Conservation (phyloP, 2,888 invertebrate species). For the Thymelicus sylvestris region DNA sequence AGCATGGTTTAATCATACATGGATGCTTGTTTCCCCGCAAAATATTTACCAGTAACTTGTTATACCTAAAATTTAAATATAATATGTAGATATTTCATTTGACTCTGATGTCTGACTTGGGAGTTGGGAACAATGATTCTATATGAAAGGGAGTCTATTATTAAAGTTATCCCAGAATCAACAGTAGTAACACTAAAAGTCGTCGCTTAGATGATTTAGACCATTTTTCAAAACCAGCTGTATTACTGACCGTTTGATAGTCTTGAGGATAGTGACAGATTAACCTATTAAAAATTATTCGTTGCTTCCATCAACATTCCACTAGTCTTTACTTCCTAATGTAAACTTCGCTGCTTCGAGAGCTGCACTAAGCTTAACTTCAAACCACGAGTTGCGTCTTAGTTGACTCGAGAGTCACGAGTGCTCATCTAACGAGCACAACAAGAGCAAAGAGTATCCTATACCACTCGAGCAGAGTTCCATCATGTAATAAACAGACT, state of each 20-base stretch:
- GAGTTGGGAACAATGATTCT: no score
- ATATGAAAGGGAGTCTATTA: no score
- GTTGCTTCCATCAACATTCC: background rate
- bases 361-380: background rate
- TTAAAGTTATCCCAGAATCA: no score
- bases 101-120: no score
- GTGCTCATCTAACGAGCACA: conserved; percentile 4
- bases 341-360: background rate
- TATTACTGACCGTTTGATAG: no score
- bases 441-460: background rate
- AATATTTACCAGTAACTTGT: background rate
- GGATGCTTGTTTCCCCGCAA: background rate
- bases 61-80: background rate
- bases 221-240: no score
- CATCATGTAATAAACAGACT: no score
- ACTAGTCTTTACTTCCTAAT: background rate
- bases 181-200: no score
- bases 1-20: conserved; percentile 9
- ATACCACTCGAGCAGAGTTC: background rate
- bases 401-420: conserved; percentile 1
- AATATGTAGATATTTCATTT: no score
- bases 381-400: background rate
- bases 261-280: background rate
- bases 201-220: no score
- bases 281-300: conserved; percentile 1